Evolutionary conservation across 2,888 invertebrate genomes (phyloP), one percentile per base, ranked within the genome.

Genomic region (Coronaproctus castanopsis): DNA sequence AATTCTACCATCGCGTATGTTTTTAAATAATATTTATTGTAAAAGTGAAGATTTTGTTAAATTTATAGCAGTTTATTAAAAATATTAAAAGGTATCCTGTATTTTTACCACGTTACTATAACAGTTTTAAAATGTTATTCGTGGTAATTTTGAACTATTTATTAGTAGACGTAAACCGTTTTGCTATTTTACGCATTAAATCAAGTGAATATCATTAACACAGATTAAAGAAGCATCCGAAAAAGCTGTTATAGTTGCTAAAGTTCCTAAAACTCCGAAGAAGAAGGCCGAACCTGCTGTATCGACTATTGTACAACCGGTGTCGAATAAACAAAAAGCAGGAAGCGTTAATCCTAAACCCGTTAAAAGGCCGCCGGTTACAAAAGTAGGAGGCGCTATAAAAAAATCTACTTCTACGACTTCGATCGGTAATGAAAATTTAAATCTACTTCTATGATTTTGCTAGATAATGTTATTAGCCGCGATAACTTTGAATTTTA

Each of bases 151-250:
- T n/a, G n/a, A n/a, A n/a, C n/a, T n/a, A n/a, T n/a, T n/a, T n/a
- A n/a, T n/a, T n/a, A n/a, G n/a, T n/a, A n/a, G n/a, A n/a, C n/a
- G n/a, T n/a, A n/a, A n/a, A n/a, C n/a, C n/a, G n/a, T n/a, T n/a
- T n/a, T n/a, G n/a, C n/a, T n/a, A n/a, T n/a, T n/a, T n/a, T n/a
- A n/a, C n/a, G n/a, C n/a, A n/a, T n/a, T n/a, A n/a, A n/a, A n/a
- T n/a, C n/a, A n/a, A n/a, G n/a, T n/a, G n/a, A n/a, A n/a, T n/a
- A n/a, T n/a, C n/a, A n/a, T n/a, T n/a, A n/a, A n/a, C n/a, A n/a
- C n/a, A 75, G 75, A 85, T 97, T 54, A 91, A 90, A 71, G 97
- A 97, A 70, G 87, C 81, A 68, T 85, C 85, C 66, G 93, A 96
- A 57, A 95, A 93, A 73, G 92, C 92, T 48, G 87, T 89, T 57